phyloP scores from a whole-genome alignment of 2,113 vertebrate species.

The Oncorhynchus tshawytscha region DNA sequence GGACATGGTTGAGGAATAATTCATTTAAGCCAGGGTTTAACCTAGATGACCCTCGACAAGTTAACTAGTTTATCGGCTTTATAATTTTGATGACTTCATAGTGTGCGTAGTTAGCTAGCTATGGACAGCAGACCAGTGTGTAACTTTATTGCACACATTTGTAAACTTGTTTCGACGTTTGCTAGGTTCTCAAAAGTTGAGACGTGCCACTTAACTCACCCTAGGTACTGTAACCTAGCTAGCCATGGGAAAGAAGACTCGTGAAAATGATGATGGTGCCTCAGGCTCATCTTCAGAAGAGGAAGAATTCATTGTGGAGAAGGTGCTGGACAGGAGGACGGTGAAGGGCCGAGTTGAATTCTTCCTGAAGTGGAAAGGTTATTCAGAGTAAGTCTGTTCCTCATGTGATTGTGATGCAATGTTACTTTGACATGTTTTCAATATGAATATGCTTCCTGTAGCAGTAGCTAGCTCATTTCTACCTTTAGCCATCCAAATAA shows the following conservation, averaged over 20 bases:
- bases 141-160: background rate
- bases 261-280: conserved; percentile 74
- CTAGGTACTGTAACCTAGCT: background rate
- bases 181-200: background rate
- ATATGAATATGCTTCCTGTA: no score
- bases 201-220: conserved; percentile 29
- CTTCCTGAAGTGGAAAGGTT: conserved; percentile 97
- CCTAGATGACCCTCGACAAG: no score
- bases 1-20: no score
- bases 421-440: no score
- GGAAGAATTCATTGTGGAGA: conserved; percentile 96
- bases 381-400: conserved; percentile 85
- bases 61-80: no score
- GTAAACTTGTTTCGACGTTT: background rate
- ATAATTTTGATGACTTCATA: no score
- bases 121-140: background rate
- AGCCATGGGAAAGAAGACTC: conserved; percentile 89
- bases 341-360: conserved; percentile 94
- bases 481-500: no score
- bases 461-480: no score
- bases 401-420: no score
- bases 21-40: no score
- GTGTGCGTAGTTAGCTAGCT: background rate
- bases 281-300: conserved; percentile 85
- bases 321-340: conserved; percentile 92